Evolutionary conservation across 2,113 vertebrate genomes (phyloP).

Genomic region (Lagenorhynchus albirostris): DNA sequence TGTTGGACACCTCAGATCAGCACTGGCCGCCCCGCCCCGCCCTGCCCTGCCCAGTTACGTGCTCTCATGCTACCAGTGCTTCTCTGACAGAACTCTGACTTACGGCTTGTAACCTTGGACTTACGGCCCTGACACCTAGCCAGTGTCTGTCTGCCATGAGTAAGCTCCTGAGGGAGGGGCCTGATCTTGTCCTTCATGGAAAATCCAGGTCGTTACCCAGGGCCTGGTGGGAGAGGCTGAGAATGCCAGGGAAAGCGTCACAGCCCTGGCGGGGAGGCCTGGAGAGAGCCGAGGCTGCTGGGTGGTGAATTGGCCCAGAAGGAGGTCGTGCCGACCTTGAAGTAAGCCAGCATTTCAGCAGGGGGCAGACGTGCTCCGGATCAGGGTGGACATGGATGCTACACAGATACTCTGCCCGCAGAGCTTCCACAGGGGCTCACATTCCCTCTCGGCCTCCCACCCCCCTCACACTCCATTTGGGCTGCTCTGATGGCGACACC

Average conservation of each 20-base stretch:
- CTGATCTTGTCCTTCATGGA: not conserved
- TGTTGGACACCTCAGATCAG: not conserved
- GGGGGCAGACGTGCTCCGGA: accelerated
- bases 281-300: not conserved
- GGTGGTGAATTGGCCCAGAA: not conserved
- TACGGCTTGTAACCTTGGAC: not conserved
- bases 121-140: not conserved
- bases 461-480: not conserved
- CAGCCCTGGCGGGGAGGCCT: not conserved
- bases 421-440: not conserved
- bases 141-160: not conserved
- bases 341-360: not conserved
- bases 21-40: too few relatives aligned
- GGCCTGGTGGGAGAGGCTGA: not conserved
- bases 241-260: not conserved
- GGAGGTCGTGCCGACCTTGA: conserved; percentile 48
- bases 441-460: accelerated
- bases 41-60: too few relatives aligned
- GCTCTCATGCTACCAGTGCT: not conserved
- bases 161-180: not conserved
- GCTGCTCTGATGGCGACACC: not conserved
- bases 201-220: not conserved
- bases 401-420: not conserved
- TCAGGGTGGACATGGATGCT: accelerated
- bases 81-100: not conserved